Conservation (phyloP, 2,888 invertebrate genomes). For the Disparrhopalites patrizii region DNA sequence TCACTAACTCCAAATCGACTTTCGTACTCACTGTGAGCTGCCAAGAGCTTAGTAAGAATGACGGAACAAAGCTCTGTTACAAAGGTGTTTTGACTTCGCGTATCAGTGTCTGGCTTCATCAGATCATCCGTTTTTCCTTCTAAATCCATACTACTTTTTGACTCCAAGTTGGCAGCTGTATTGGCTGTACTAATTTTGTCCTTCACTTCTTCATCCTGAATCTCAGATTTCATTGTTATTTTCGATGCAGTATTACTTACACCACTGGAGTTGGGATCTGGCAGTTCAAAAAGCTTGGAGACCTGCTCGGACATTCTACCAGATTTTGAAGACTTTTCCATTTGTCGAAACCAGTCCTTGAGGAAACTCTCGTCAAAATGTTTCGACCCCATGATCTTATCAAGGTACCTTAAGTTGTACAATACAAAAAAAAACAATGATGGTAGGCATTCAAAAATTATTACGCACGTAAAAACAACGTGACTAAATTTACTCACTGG, state of each 20-base stretch:
- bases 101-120: conserved; percentile 4
- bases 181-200: neutral
- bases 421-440: neutral
- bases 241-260: neutral
- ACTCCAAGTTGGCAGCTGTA: neutral
- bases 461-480: neutral
- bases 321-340: conserved; percentile 41
- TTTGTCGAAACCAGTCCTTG: conserved; percentile 43
- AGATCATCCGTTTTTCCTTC: too few relatives aligned
- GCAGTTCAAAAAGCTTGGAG: conserved; percentile 50
- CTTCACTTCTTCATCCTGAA: neutral
- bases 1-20: conserved; percentile 38
- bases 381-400: conserved; percentile 76
- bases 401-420: conserved; percentile 63
- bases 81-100: conserved; percentile 21
- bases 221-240: too few relatives aligned
- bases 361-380: conserved; percentile 68
- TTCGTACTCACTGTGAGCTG: conserved; percentile 45
- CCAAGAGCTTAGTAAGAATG: conserved; percentile 43
- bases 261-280: neutral
- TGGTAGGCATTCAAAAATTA: neutral
- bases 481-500: conserved; percentile 37
- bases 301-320: conserved; percentile 69
- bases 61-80: conserved; percentile 45
- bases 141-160: neutral